Evolutionary conservation across 2,113 vertebrate genomes (phyloP), one percentile per base, ranked within the genome.

Genomic region (Hippotragus niger): DNA sequence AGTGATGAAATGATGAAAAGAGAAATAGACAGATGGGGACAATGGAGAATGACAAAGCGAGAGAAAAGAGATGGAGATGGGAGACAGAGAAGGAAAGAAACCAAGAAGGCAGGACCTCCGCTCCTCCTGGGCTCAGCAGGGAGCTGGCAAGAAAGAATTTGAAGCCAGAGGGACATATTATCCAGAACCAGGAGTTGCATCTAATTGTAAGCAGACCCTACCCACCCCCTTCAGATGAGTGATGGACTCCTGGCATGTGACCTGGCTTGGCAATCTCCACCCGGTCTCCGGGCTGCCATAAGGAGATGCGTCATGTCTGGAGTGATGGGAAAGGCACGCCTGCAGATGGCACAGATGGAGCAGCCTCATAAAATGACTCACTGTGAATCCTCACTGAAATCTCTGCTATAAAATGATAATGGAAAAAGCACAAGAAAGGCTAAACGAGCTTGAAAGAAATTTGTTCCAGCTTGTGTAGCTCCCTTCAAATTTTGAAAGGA

Each of bases 141-240:
- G 98, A 99, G 98, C 98, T 98, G 98, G 99, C 99, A 99, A 99
- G 98, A 99, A 99, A 99, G 99, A 98, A 98, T 99, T 98, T 97
- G 97, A 98, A 99, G 98, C 98, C 98, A 99, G 97, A 97, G 98
- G 98, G 98, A 99, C 98, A 95, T 88, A 95, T 98, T 98, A 98
- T 98, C 97, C 98, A 99, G 99, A 99, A 99, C 93, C 98, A 98
- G 98, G 98, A 94, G 93, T 94, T 99, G 98, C 98, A 98, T 82
- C 89, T 99, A 99, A 99, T 99, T 99, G 98, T 98, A 99, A 99
- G 98, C 99, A 99, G 99, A 99, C 99, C 98, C 98, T 98, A 94
- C 98, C 98, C 85, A 6, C 98, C 98, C 98, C 96, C 98, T 98
- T 96, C 55, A 58, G 94, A 99, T 99, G 99, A 99, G 93, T 99